Base-by-base conservation (phyloP, 1,140 invertebrate genomes). In the Drosophila athabasca region DNA sequence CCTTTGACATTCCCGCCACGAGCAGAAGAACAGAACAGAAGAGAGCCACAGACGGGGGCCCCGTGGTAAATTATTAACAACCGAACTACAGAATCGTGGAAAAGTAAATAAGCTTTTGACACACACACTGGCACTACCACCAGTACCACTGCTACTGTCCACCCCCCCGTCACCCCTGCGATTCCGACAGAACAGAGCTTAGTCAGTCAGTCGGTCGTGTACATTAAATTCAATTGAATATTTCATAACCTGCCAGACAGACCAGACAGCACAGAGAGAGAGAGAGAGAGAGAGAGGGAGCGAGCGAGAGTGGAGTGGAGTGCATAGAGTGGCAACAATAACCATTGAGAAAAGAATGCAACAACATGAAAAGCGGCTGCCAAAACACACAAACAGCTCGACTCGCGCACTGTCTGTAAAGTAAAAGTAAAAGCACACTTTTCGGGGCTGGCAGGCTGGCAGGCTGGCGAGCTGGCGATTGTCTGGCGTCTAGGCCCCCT, bases 171-270 rank as follows among this genome's bases (percentile, higher is more conserved):
- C 31, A 35, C 9, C 8, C 8, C 31, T 8, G 2, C 11, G 11
- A 39, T 39, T 13, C 4, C 11, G 35, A 39, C 35, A 39, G 35
- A 11, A 39, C 3, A 39, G 46, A 58, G 75, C 66, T 78, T 76
- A 71, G 67, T 78, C 67, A 78, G 76, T 78, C 72, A 78, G 72
- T 78, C 72, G 76, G 76, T 76, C 76, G 72, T 76, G 76, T 76
- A 67, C 73, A 76, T 79, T 79, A 79, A 79, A 73, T 81, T 79
- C 79, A 79, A 82, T 82, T 79, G 76, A 72, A 82, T 82, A 79
- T 79, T 79, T 79, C 64, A 79, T 79, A 79, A 82, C 68, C 72
- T 76, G 67, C 62, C 75, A 80, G 78, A 59, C 76, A 80, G 74
- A 72, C 66, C 76, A 80, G 74, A 72, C 75, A 71, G 11, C 65